Evolutionary conservation across 2,797 vertebrate genomes (phyloP).

Genomic region (Hypotaenidia okinawae): DNA sequence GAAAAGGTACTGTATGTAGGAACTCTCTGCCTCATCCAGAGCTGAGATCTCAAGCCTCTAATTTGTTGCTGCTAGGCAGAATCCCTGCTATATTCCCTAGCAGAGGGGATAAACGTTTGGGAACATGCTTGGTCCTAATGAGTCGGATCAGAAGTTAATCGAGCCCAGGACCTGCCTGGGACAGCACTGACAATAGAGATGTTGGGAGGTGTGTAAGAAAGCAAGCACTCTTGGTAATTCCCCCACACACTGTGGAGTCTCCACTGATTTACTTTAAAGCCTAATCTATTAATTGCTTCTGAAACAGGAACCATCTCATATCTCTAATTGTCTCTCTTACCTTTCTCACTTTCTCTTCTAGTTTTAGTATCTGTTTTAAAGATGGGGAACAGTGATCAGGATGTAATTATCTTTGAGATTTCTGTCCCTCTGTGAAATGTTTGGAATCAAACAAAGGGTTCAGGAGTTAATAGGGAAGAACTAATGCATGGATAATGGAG

Average conservation of each 20-base stretch:
- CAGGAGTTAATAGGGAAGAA: slow-evolving; percentile 42
- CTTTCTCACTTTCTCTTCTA: background rate
- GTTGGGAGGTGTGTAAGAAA: background rate
- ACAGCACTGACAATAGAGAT: background rate
- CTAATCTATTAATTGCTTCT: background rate
- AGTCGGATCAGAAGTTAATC: background rate
- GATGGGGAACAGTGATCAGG: background rate
- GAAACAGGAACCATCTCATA: background rate
- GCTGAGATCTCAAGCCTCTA: background rate
- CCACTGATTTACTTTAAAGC: slow-evolving; percentile 6
- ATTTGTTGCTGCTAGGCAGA: background rate
- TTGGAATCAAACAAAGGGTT: slow-evolving; percentile 10
- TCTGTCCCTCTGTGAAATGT: slow-evolving; percentile 36
- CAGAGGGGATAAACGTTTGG: background rate
- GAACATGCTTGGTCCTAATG: background rate
- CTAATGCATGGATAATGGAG: slow-evolving; percentile 16
- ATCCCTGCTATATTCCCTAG: background rate
- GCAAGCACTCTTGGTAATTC: background rate
- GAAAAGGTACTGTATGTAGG: background rate
- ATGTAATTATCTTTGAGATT: slow-evolving; percentile 59
- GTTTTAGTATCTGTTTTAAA: background rate
- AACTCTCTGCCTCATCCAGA: background rate
- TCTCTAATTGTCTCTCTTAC: background rate
- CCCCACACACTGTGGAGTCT: background rate
- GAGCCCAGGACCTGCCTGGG: background rate